Evolutionary conservation across 2,888 invertebrate species (phyloP).

Genomic region (Halocaridina rubra): DNA sequence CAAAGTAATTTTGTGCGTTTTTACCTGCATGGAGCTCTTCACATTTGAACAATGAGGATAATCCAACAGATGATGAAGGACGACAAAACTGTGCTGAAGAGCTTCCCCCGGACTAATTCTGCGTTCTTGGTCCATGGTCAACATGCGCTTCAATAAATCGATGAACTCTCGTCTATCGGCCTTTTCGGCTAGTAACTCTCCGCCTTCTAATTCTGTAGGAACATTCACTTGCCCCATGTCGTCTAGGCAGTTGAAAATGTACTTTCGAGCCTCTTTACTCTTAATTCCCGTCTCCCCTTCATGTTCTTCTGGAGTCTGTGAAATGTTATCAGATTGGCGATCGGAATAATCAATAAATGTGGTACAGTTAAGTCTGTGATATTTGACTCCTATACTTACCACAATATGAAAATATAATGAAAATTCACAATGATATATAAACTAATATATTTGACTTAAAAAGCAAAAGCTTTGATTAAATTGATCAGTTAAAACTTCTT

Average conservation of each 20-base stretch:
- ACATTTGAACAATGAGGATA: slow-evolving; percentile 97
- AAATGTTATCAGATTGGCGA: too few relatives aligned
- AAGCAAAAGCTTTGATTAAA: too few relatives aligned
- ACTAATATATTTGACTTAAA: too few relatives aligned
- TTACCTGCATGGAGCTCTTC: slow-evolving; percentile 86
- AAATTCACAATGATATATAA: too few relatives aligned
- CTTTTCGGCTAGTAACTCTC: slow-evolving; percentile 95
- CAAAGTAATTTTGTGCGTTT: background rate
- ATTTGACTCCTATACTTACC: too few relatives aligned
- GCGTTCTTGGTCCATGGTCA: slow-evolving; percentile 97
- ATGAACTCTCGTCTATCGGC: slow-evolving; percentile 97
- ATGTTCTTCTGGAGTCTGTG: slow-evolving; percentile 96
- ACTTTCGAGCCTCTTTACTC: slow-evolving; percentile 99
- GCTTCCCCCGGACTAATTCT: slow-evolving; percentile 96
- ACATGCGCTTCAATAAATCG: slow-evolving; percentile 96
- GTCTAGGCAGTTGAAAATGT: slow-evolving; percentile 98
- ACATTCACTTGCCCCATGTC: slow-evolving; percentile 93
- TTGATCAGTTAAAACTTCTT: too few relatives aligned
- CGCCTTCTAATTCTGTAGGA: slow-evolving; percentile 96
- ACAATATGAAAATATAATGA: too few relatives aligned
- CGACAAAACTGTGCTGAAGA: slow-evolving; percentile 93
- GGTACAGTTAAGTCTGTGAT: too few relatives aligned
- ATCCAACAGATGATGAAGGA: slow-evolving; percentile 91
- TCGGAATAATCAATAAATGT: too few relatives aligned
- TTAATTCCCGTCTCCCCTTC: slow-evolving; percentile 97